Evolutionary conservation across 2,888 invertebrate species (phyloP), one percentile per base, ranked within the genome.

Genomic region (Anarsia innoxiella): DNA sequence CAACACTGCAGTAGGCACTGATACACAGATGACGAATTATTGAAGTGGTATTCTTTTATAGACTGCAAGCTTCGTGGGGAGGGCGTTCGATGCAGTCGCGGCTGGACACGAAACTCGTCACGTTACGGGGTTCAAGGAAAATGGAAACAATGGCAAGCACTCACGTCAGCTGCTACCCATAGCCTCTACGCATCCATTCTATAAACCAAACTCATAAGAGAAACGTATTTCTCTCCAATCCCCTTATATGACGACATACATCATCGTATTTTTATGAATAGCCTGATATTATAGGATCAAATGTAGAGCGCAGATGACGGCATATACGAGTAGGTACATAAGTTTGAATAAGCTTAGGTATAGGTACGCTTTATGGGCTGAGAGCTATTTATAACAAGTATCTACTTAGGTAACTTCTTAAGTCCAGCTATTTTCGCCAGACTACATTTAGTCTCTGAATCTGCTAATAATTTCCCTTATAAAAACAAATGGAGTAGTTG

Each of bases 1-100:
- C 82, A 61, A 59, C 78, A 79, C 82, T 70, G 64, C 76, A 68
- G 71, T 69, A 75, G 62, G 50, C 71, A 79, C 80, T 67, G 61
- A 73, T 65, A 60, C 69, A 80, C 73, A 73, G 76, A 74, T 78
- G 74, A 66, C 73, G 69, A 62, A 55, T 58, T 53, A 53, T 50
- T 58, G 59, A 51, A 62, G 59, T 48, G 56, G 56, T 70, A 74
- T 78, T 69, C 79, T 83, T 82, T 68, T 83, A 83, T 83, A 83
- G 73, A 78, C 64, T 74, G 76, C 69, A 73, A 55, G 61, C 44
- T 35, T 39, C 39, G 59, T 52, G 68, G 67, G 76, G 64, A 74
- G 76, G 80, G 79, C 63, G 52, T 44, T 44, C 48, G 53, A 46
- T 49, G 54, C 53, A 55, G 48, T n/a, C 50, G 40, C 28, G 12